These are phyloP conservation scores for Eulithis testata DNA, from an alignment of 2,888 invertebrate genomes.

Conservation along the genomic window DNA sequence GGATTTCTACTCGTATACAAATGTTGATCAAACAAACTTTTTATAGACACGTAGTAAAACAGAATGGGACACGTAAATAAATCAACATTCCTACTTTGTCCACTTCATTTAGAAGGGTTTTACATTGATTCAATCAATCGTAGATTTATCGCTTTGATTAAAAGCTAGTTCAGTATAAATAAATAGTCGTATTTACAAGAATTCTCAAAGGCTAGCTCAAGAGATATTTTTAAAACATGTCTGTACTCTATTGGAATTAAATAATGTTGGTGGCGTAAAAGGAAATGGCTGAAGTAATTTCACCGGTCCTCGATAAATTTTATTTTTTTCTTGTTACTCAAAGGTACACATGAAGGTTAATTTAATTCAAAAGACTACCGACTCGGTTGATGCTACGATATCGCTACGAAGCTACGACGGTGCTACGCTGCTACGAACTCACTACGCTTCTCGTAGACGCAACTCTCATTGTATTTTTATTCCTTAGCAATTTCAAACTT, in stretches of 20 bases:
- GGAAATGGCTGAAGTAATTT: neutral
- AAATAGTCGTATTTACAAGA: neutral
- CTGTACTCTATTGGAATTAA: too few relatives aligned
- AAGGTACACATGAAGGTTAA: neutral
- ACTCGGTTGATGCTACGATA: slow-evolving; percentile 4
- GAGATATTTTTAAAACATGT: neutral
- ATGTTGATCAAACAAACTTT: slow-evolving; percentile 29
- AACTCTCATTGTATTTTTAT: slow-evolving; percentile 18
- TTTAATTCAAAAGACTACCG: neutral
- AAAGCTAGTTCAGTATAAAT: neutral
- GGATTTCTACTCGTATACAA: slow-evolving; percentile 15
- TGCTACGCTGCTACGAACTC: slow-evolving; percentile 29
- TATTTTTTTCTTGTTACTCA: slow-evolving; percentile 3
- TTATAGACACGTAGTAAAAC: slow-evolving; percentile 28
- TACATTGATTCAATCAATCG: slow-evolving; percentile 4
- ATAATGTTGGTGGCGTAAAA: neutral
- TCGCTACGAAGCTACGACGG: slow-evolving; percentile 20
- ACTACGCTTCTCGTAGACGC: slow-evolving; percentile 21
- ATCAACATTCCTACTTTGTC: slow-evolving; percentile 13
- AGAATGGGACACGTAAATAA: slow-evolving; percentile 26
- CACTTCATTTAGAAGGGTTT: slow-evolving; percentile 17
- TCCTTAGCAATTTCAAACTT: slow-evolving; percentile 19
- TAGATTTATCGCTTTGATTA: slow-evolving; percentile 5
- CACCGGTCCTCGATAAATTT: neutral
- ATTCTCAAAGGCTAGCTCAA: neutral